Conservation (phyloP, 2,113 vertebrate species). For the Zosterops hypoxanthus region DNA sequence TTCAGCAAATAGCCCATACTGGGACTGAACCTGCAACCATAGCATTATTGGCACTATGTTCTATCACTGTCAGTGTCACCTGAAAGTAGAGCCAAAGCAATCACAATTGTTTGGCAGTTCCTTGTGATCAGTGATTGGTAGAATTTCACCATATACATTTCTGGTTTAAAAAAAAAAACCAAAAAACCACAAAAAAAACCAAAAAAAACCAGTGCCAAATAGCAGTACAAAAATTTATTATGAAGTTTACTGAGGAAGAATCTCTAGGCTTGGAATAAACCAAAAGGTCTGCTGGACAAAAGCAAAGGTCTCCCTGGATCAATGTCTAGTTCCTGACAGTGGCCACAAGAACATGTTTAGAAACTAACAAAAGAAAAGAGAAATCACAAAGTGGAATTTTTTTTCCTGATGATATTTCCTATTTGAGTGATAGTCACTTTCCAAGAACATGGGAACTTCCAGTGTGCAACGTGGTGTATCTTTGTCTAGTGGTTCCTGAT, state of each 20-base stretch:
- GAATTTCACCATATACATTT: not conserved
- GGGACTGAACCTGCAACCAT: not conserved
- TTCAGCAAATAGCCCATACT: not conserved
- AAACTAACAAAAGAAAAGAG: not conserved
- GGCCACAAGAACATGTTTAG: not conserved
- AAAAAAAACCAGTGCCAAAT: not conserved
- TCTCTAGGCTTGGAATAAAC: not conserved
- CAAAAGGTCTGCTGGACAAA: not conserved
- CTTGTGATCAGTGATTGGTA: not conserved
- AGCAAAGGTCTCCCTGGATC: not conserved
- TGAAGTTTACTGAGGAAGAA: not conserved
- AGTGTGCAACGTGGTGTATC: not conserved
- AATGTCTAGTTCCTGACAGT: not conserved
- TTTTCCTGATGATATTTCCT: not conserved
- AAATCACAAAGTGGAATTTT: not conserved
- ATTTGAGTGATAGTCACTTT: not conserved
- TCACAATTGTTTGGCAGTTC: not conserved
- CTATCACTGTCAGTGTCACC: not conserved
- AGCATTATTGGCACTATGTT: not conserved
- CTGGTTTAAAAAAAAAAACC: not conserved
- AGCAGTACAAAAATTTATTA: not conserved
- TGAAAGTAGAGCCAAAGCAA: not conserved
- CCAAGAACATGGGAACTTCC: not conserved
- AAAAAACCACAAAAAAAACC: too few relatives aligned
- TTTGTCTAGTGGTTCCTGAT: not conserved